phyloP scores from a whole-genome alignment of 2,797 vertebrate species.

The Crax fasciolata region DNA sequence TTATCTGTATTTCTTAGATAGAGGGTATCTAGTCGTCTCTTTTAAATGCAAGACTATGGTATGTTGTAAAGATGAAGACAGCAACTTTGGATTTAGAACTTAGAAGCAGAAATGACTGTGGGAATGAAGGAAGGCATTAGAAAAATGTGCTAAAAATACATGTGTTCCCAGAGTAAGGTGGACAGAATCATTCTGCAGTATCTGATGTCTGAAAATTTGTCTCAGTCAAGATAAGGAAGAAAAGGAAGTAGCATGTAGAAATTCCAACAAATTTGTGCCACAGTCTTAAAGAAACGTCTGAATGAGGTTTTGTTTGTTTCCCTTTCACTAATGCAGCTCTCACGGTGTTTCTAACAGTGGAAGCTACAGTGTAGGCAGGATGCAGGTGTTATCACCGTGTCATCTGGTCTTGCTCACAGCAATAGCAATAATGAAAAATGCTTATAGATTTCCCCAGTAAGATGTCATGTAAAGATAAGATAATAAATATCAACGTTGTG shows the following conservation, averaged over 20 bases:
- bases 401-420: not conserved
- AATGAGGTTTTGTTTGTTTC: not conserved
- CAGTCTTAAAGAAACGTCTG: not conserved
- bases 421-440: not conserved
- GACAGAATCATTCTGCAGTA: not conserved
- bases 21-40: not conserved
- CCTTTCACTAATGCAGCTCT: not conserved
- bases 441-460: not conserved
- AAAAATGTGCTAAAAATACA: not conserved
- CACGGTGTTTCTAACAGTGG: not conserved
- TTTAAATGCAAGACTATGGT: not conserved
- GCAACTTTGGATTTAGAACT: not conserved
- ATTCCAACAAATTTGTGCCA: not conserved
- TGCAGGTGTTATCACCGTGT: not conserved
- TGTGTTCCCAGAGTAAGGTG: not conserved
- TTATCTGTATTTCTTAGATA: not conserved
- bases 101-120: not conserved
- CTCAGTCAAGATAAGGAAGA: not conserved
- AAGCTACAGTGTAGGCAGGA: not conserved
- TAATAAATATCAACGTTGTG: not conserved
- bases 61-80: not conserved
- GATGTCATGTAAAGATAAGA: not conserved
- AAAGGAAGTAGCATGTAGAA: not conserved
- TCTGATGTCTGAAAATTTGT: not conserved
- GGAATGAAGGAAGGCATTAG: not conserved